A percentile compares a stretch with the other conserved stretches of the same genome.
Evolutionary conservation across 1,140 invertebrate species (phyloP).

Genomic region (Trissolcus basalis): DNA sequence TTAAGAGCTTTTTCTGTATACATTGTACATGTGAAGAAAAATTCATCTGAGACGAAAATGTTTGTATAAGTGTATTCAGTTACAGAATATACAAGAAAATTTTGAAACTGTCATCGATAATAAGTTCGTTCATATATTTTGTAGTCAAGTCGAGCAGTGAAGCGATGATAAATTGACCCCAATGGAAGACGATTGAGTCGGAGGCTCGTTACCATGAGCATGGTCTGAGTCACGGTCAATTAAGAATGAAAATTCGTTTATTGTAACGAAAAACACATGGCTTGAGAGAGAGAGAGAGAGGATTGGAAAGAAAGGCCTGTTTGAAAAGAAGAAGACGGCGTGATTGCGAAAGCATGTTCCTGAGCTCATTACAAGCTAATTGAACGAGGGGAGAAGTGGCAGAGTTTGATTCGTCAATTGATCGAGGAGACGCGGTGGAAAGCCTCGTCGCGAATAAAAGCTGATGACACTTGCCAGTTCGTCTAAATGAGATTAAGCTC

Average conservation of each 20-base stretch:
- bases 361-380: constrained; percentile 35
- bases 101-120: constrained; percentile 39
- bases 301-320: not conserved
- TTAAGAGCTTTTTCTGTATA: no score
- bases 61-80: no score
- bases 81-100: no score
- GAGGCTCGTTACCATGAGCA: constrained; percentile 50
- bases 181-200: constrained; percentile 62
- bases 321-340: constrained; percentile 7
- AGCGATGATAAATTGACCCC: constrained; percentile 53
- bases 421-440: constrained; percentile 34
- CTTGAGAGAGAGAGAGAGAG: no score
- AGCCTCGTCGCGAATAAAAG: constrained; percentile 46
- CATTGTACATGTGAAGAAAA: no score
- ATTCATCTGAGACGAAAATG: not conserved
- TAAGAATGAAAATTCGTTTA: constrained; percentile 54
- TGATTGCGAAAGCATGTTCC: constrained; percentile 13
- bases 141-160: constrained; percentile 24
- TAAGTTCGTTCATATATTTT: constrained; percentile 32
- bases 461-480: constrained; percentile 58
- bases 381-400: constrained; percentile 35
- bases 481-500: constrained; percentile 60
- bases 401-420: constrained; percentile 53
- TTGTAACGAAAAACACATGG: constrained; percentile 27
- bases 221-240: constrained; percentile 61